A percentile compares a stretch with the other conserved stretches of the same genome.
Conservation (phyloP, 2,113 vertebrate species). For the Peucedramus taeniatus region DNA sequence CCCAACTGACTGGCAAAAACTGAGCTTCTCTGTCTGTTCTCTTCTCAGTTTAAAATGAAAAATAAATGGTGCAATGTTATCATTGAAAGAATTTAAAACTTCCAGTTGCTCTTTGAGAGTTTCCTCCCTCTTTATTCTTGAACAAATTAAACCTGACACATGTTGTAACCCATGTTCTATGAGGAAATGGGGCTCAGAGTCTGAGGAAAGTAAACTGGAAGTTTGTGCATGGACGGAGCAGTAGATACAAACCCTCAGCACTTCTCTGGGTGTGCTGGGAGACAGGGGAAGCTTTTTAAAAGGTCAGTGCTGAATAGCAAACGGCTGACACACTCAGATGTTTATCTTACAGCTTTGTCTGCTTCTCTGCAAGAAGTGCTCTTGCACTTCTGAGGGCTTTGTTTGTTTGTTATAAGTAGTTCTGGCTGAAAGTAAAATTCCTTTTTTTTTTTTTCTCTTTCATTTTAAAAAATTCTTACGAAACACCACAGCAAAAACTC, state of each 20-base stretch:
- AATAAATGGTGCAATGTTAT: not conserved
- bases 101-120: not conserved
- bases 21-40: not conserved
- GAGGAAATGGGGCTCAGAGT: not conserved
- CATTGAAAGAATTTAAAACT: not conserved
- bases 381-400: not conserved
- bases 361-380: slow-evolving; percentile 11
- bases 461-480: not conserved
- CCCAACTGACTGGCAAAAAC: not conserved
- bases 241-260: not conserved
- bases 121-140: not conserved
- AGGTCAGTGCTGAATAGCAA: slow-evolving; percentile 14
- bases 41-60: not conserved
- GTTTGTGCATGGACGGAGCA: not conserved
- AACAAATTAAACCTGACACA: not conserved
- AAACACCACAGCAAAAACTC: not conserved
- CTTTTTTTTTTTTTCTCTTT: not conserved
- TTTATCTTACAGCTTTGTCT: slow-evolving; percentile 35
- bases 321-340: not conserved
- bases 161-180: not conserved
- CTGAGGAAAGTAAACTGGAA: not conserved
- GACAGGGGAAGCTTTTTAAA: not conserved
- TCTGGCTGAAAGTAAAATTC: not conserved
- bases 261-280: not conserved
- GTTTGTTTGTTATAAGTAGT: slow-evolving; percentile 6